Evolutionary conservation across 2,888 invertebrate genomes (phyloP).

Genomic region (Teinopalpus imperialis): DNA sequence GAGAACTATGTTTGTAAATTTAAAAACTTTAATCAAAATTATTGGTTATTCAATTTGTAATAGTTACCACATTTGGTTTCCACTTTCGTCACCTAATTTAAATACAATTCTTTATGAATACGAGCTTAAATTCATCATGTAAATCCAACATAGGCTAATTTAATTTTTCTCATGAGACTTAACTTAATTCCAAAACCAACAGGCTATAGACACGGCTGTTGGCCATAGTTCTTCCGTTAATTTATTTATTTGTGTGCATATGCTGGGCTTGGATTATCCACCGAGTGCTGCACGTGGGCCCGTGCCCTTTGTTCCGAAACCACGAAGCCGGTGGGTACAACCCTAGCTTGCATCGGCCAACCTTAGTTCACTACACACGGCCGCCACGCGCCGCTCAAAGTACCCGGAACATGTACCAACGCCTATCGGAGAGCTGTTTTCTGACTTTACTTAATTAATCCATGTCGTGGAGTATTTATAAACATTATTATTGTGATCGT

Average conservation of each 20-base stretch:
- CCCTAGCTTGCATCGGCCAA: constrained; percentile 26
- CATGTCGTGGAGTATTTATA: constrained; percentile 51
- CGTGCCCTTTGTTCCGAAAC: constrained; percentile 19
- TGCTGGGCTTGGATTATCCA: constrained; percentile 65
- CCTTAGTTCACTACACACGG: constrained; percentile 38
- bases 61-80: too few species aligned
- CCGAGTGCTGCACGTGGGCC: constrained; percentile 43
- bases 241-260: constrained; percentile 77
- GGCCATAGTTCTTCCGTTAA: constrained; percentile 59
- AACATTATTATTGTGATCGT: constrained; percentile 40
- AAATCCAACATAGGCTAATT: too few species aligned
- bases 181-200: constrained; percentile 49
- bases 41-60: too few species aligned
- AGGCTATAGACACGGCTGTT: constrained; percentile 37
- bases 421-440: constrained; percentile 64
- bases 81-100: too few species aligned
- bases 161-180: constrained; percentile 61
- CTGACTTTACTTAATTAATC: constrained; percentile 75
- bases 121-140: too few species aligned
- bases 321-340: constrained; percentile 8
- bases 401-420: constrained; percentile 63
- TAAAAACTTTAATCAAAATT: too few species aligned
- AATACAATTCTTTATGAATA: too few species aligned
- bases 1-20: too few species aligned
- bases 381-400: constrained; percentile 55